These are phyloP conservation scores for Protonibea diacanthus DNA, from an alignment of 2,797 vertebrate species.

Conservation along the genomic window DNA sequence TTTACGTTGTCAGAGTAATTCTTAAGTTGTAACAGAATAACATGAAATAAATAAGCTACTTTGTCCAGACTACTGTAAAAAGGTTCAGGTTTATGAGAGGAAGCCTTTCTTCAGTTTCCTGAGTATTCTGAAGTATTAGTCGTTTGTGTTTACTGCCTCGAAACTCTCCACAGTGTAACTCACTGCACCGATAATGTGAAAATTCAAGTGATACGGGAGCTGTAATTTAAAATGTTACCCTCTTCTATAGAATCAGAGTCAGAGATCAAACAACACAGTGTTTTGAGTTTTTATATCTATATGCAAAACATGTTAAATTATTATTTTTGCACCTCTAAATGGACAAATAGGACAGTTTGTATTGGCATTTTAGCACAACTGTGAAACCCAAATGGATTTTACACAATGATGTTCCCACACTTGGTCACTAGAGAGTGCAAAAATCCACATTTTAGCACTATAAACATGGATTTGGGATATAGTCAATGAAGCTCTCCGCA, in stretches of 20 bases:
- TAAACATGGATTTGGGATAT: conserved; percentile 46
- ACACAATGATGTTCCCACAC: conserved; percentile 54
- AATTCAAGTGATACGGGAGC: conserved; percentile 25
- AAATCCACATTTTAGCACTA: conserved; percentile 54
- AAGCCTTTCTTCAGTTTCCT: conserved; percentile 3
- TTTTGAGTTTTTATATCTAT: conserved; percentile 58
- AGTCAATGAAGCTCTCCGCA: conserved; percentile 40
- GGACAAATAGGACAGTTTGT: conserved; percentile 51
- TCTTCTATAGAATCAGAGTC: conserved; percentile 32
- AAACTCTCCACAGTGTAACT: conserved; percentile 14
- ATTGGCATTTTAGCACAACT: conserved; percentile 73
- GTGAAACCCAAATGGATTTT: conserved; percentile 61
- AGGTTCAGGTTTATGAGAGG: conserved; percentile 1
- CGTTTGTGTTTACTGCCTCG: conserved; percentile 38
- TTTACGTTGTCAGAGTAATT: conserved; percentile 18
- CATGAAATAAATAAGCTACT: conserved; percentile 19
- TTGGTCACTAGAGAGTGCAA: conserved; percentile 72
- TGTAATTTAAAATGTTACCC: conserved; percentile 38
- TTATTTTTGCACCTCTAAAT: conserved; percentile 53
- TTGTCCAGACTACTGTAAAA: conserved; percentile 28
- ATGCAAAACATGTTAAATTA: conserved; percentile 52
- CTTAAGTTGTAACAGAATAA: conserved; percentile 26
- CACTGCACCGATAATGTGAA: conserved; percentile 18
- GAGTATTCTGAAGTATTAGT: conserved; percentile 13
- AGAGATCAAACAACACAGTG: conserved; percentile 43